Percentiles rank a stretch among this genome's conserved stretches.
phyloP scores from a whole-genome alignment of 2,888 invertebrate genomes.

The Neuroscelio doddi region DNA sequence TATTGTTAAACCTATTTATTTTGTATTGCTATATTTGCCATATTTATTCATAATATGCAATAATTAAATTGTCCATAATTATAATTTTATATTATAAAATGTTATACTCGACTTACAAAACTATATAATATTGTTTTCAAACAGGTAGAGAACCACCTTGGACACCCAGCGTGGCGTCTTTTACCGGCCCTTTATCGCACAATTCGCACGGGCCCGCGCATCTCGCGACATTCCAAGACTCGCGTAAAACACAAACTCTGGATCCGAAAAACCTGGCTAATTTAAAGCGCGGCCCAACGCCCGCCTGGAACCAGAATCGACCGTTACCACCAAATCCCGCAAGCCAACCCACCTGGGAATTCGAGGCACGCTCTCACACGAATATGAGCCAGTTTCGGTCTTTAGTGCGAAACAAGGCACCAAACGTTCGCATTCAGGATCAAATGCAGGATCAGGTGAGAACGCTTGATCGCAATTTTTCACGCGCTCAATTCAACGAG shows the following conservation, averaged over 20 bases:
- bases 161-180: slow-evolving; percentile 70
- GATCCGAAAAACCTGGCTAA: slow-evolving; percentile 69
- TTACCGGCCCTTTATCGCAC: slow-evolving; percentile 69
- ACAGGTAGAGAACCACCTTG: slow-evolving; percentile 70
- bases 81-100: neutral
- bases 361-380: slow-evolving; percentile 63
- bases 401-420: slow-evolving; percentile 69
- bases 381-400: slow-evolving; percentile 75
- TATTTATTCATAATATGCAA: no score
- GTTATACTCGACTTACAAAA: neutral
- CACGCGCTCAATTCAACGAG: slow-evolving; percentile 64
- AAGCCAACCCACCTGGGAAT: slow-evolving; percentile 60
- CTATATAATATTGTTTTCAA: neutral
- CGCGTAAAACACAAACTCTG: slow-evolving; percentile 69
- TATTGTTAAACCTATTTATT: no score
- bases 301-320: slow-evolving; percentile 66
- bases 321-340: slow-evolving; percentile 57
- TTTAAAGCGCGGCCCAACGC: slow-evolving; percentile 66
- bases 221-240: slow-evolving; percentile 69
- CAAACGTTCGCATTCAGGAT: slow-evolving; percentile 67
- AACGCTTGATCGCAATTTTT: slow-evolving; percentile 68
- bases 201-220: slow-evolving; percentile 69
- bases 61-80: no score
- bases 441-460: slow-evolving; percentile 68
- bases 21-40: no score